Evolutionary conservation across 2,888 invertebrate genomes (phyloP), one percentile per base, ranked within the genome.

Genomic region (Dyspetes luteomarginatus): DNA sequence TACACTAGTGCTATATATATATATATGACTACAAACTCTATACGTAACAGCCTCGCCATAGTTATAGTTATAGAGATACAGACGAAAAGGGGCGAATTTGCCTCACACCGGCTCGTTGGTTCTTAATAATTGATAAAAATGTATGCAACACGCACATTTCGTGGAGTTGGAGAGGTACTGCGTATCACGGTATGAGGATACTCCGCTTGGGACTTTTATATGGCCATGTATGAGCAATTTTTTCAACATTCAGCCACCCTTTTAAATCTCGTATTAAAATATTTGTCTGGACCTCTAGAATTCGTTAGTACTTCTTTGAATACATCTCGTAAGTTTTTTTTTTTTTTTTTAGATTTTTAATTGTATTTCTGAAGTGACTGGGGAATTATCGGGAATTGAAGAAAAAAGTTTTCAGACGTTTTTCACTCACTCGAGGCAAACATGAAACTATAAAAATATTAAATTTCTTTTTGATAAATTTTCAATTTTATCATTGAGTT

Each of bases 121-220:
- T 91, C 91, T 91, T 91, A 91, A 91, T 91, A 91, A 91, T 91
- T 91, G 91, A 91, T 91, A 91, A 91, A 91, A 91, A 91, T 91
- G 91, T 90, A 91, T 90, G 90, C 88, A 89, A 36, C 86, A 85
- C 86, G 88, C 85, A 85, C 83, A 85, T 45, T 56, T 78, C 69
- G 67, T 30, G 26, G 24, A 68, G 73, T 41, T 50, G 36, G 43
- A 60, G 15, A 15, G 22, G 30, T 56, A 1, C 19, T 12, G 28
- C 58, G 58, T 67, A 56, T 67, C 69, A 58, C 65, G 26, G 15
- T 22, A 36, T 15, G 50, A 60, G 50, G 5, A 48, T 50, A 58
- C 45, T 9, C 60, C 30, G 28, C 36, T 50, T 9, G 19, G 36
- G 36, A 36, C 36, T 12, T 36, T 12, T 36, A 12, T 36, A 36